Evolutionary conservation across 2,797 vertebrate species (phyloP), one percentile per base, ranked within the genome.

Genomic region (Sitta carolinensis): DNA sequence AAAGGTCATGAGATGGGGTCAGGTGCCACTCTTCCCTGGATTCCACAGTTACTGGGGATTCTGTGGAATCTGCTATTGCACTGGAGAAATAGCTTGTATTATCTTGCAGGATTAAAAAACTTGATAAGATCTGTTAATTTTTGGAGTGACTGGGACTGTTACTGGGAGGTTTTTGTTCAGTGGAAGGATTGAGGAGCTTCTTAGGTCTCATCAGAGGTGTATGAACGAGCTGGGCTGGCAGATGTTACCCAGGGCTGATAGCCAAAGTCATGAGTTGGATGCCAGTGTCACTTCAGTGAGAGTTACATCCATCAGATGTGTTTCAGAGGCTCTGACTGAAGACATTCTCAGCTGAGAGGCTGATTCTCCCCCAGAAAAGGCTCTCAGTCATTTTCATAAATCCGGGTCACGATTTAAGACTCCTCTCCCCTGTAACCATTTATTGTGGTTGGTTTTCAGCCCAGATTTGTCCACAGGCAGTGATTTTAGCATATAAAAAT

Each of bases 401-500:
- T 80, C 34, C 1, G 0, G 47, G 76, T 90, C 34, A 51, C 0
- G 2, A 64, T 86, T 92, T 90, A 84, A 90, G 66, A 43, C 63
- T 91, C 45, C 25, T 94, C 34, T 84, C 27, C 73, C 59, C 57
- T 84, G 54, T 67, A 94, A 43, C 80, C 70, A 54, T 95, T 90
- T 93, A 48, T 82, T 57, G 67, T 70, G 81, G 13, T 79, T 94
- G 87, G 77, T 94, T 83, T 93, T 76, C 88, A 87, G 93, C 85
- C 93, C 89, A 93, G 83, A 80, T 74, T 87, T 91, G 70, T 93
- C 91, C 45, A 84, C 70, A 74, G 93, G 80, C 77, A 3, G 67
- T 88, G 57, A 86, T 90, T 94, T 90, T 72, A 84, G 59, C 23
- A 38, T 76, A 29, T 73, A 74, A 69, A 93, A 94, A 74, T 63